These are phyloP conservation scores for Wiebesia pumilae DNA, from an alignment of 1,140 invertebrate genomes.

Conservation along the genomic window DNA sequence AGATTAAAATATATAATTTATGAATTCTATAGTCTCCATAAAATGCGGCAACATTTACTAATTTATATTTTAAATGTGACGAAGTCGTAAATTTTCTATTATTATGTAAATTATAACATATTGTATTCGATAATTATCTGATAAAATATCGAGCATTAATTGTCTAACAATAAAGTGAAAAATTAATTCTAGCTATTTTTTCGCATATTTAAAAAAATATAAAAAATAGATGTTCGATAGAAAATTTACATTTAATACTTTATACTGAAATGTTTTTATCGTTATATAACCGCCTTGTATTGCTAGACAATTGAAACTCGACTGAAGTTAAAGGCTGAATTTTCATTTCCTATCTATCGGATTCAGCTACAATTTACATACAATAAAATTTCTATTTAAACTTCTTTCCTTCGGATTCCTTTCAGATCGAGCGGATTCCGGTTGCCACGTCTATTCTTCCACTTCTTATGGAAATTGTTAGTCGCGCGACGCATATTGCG, in stretches of 20 bases:
- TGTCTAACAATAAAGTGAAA: too few species aligned
- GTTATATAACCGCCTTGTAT: neutral
- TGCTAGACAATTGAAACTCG: neutral
- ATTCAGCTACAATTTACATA: constrained; percentile 6
- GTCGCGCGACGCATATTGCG: constrained; percentile 37
- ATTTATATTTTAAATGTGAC: too few species aligned
- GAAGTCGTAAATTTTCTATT: too few species aligned
- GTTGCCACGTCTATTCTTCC: neutral
- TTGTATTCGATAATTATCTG: too few species aligned
- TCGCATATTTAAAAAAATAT: neutral
- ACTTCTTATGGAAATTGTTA: constrained; percentile 28
- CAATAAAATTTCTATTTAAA: constrained; percentile 50
- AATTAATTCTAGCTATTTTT: too few species aligned
- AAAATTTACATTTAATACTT: neutral
- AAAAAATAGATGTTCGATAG: neutral
- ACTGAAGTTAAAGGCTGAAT: constrained; percentile 36
- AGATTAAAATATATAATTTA: too few species aligned
- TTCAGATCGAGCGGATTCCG: constrained; percentile 33
- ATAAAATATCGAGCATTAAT: too few species aligned
- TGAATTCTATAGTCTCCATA: too few species aligned
- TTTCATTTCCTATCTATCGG: constrained; percentile 45
- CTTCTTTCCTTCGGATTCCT: constrained; percentile 24
- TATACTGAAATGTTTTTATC: too few species aligned
- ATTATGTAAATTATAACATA: too few species aligned
- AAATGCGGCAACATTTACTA: too few species aligned